Percentiles rank a stretch among this genome's conserved stretches.
Conservation (phyloP, 2,888 invertebrate species). For the Microctonus brassicae region DNA sequence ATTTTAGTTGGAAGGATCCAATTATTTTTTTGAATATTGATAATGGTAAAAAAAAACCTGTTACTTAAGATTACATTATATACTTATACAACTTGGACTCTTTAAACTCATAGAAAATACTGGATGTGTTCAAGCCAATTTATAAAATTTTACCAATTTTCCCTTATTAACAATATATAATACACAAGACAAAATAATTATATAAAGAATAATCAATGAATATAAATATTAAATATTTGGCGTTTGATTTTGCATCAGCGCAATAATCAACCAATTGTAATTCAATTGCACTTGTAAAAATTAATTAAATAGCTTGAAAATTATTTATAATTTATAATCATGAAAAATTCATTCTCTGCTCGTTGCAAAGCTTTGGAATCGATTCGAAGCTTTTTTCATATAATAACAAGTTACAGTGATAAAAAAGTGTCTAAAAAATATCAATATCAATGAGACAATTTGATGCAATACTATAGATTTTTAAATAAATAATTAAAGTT, state of each 20-base stretch:
- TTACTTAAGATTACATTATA: not conserved
- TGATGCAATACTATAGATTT: not conserved
- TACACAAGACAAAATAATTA: constrained; percentile 23
- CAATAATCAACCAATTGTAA: not conserved
- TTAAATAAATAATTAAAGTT: constrained; percentile 51
- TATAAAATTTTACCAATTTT: not conserved
- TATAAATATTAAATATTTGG: constrained; percentile 21
- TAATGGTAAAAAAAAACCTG: not conserved
- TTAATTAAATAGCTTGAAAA: not conserved
- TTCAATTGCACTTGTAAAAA: constrained; percentile 11
- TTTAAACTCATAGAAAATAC: not conserved
- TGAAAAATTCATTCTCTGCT: not conserved
- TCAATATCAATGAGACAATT: not conserved
- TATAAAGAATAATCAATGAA: constrained; percentile 14
- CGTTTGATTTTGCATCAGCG: constrained; percentile 3
- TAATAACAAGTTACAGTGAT: constrained; percentile 26
- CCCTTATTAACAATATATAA: constrained; percentile 17
- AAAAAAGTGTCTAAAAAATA: constrained; percentile 25
- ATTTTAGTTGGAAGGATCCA: not conserved
- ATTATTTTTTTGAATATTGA: not conserved
- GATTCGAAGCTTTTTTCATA: constrained; percentile 39
- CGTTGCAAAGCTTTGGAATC: constrained; percentile 44
- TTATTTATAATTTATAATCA: not conserved
- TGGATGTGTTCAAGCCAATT: constrained; percentile 4
- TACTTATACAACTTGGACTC: not conserved